Evolutionary conservation across 2,888 invertebrate genomes (phyloP).

Genomic region (Suillia variegata): DNA sequence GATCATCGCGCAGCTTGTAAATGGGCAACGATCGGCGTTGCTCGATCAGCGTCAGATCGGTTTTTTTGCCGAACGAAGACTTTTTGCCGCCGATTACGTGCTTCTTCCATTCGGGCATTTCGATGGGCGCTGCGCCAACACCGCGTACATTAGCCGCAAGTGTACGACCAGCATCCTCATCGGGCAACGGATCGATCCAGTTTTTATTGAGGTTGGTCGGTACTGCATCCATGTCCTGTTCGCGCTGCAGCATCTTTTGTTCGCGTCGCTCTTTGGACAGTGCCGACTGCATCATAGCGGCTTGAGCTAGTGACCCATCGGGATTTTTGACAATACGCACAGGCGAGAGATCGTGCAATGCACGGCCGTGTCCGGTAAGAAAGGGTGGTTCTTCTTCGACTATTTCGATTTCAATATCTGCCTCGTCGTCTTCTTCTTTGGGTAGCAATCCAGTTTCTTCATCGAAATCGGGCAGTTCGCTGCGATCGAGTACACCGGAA

Average conservation of each 20-base stretch:
- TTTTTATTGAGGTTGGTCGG: slow-evolving; percentile 86
- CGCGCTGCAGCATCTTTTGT: slow-evolving; percentile 93
- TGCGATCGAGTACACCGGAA: slow-evolving; percentile 88
- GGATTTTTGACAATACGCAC: slow-evolving; percentile 98
- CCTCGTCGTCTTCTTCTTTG: slow-evolving; percentile 92
- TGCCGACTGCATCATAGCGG: slow-evolving; percentile 99
- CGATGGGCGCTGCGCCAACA: slow-evolving; percentile 81
- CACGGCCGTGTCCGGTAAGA: slow-evolving; percentile 89
- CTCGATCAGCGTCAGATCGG: slow-evolving; percentile 90
- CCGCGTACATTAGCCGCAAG: slow-evolving; percentile 82
- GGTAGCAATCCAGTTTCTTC: slow-evolving; percentile 90
- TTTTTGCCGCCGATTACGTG: slow-evolving; percentile 98
- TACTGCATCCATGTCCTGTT: slow-evolving; percentile 86
- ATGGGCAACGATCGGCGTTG: slow-evolving; percentile 96
- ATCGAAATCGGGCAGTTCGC: slow-evolving; percentile 96
- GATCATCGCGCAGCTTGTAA: slow-evolving; percentile 91
- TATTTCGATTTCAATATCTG: slow-evolving; percentile 96
- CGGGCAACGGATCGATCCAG: slow-evolving; percentile 96
- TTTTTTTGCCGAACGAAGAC: slow-evolving; percentile 97
- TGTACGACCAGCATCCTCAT: slow-evolving; percentile 73
- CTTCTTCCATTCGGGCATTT: slow-evolving; percentile 99
- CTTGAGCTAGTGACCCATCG: slow-evolving; percentile 97
- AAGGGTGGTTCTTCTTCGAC: slow-evolving; percentile 99
- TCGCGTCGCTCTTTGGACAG: slow-evolving; percentile 96
- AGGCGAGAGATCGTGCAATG: slow-evolving; percentile 89